Percentiles rank a stretch among this genome's conserved stretches.
Conservation (phyloP, 2,888 invertebrate species). For the Deilephila porcellus region DNA sequence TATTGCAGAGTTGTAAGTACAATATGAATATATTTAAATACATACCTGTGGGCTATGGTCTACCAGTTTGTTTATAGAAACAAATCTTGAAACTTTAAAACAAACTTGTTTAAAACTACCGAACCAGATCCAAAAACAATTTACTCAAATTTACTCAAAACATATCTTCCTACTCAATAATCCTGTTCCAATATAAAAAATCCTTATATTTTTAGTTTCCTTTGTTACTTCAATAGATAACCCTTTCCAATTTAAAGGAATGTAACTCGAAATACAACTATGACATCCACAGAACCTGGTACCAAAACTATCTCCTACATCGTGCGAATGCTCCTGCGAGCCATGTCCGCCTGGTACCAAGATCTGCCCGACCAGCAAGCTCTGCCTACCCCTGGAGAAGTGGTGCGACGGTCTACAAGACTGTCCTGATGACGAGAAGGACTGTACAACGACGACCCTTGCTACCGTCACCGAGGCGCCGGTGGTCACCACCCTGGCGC, state of each 20-base stretch:
- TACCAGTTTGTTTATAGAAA: too few relatives aligned
- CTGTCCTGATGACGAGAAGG: conserved; percentile 92
- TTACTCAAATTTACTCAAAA: too few relatives aligned
- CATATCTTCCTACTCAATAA: too few relatives aligned
- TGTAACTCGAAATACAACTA: neutral
- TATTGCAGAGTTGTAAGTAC: too few relatives aligned
- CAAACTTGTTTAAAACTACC: too few relatives aligned
- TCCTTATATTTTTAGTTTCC: too few relatives aligned
- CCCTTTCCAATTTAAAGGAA: neutral
- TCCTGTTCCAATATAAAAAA: too few relatives aligned
- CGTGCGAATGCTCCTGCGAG: conserved; percentile 90
- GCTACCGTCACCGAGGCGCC: conserved; percentile 52
- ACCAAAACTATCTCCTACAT: conserved; percentile 82
- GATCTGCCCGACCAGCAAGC: conserved; percentile 89
- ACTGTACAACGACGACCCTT: conserved; percentile 79
- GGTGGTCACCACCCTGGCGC: conserved; percentile 50
- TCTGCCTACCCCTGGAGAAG: conserved; percentile 87
- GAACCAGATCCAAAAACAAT: too few relatives aligned
- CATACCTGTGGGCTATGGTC: too few relatives aligned
- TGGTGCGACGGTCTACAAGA: conserved; percentile 94
- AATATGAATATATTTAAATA: too few relatives aligned
- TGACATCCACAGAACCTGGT: conserved; percentile 75
- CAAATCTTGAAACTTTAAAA: too few relatives aligned
- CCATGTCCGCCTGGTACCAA: conserved; percentile 87
- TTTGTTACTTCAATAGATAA: too few relatives aligned